Evolutionary conservation across 2,113 vertebrate species (phyloP).

Genomic region (Silurus asotus): DNA sequence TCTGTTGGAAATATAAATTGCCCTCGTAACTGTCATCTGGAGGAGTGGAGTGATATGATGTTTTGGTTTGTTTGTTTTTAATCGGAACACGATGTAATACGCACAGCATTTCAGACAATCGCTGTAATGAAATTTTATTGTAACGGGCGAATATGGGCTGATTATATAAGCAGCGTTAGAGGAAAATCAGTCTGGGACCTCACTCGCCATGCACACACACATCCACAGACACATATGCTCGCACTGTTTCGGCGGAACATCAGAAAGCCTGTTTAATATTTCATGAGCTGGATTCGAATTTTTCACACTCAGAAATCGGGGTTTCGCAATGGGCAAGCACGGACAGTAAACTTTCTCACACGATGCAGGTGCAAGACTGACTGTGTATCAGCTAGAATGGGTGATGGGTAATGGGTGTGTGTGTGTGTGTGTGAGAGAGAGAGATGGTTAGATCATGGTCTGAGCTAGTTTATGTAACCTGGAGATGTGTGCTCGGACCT

Average conservation of each 20-base stretch:
- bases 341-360: conserved; percentile 1
- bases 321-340: conserved; percentile 37
- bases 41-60: conserved; percentile 38
- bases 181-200: conserved; percentile 35
- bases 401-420: not conserved
- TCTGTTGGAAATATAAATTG: conserved; percentile 59
- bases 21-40: conserved; percentile 55
- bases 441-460: conserved; percentile 17
- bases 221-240: not conserved
- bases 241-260: conserved; percentile 35
- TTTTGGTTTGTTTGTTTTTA: conserved; percentile 21
- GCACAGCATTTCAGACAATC: conserved; percentile 32
- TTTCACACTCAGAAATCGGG: conserved; percentile 31
- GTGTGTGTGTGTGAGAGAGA: conserved; percentile 14
- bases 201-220: conserved; percentile 5
- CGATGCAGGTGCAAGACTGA: not conserved
- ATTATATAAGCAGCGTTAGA: conserved; percentile 44
- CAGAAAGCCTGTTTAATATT: conserved; percentile 57
- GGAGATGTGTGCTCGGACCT: conserved; percentile 25
- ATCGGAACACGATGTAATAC: conserved; percentile 29
- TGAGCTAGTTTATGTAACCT: conserved; percentile 19
- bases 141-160: conserved; percentile 45
- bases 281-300: conserved; percentile 55
- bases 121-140: conserved; percentile 48
- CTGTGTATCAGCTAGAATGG: conserved; percentile 10